A percentile compares a stretch with the other conserved stretches of the same genome.
Evolutionary conservation across 2,797 vertebrate genomes (phyloP).

Genomic region (Lateolabrax maculatus): DNA sequence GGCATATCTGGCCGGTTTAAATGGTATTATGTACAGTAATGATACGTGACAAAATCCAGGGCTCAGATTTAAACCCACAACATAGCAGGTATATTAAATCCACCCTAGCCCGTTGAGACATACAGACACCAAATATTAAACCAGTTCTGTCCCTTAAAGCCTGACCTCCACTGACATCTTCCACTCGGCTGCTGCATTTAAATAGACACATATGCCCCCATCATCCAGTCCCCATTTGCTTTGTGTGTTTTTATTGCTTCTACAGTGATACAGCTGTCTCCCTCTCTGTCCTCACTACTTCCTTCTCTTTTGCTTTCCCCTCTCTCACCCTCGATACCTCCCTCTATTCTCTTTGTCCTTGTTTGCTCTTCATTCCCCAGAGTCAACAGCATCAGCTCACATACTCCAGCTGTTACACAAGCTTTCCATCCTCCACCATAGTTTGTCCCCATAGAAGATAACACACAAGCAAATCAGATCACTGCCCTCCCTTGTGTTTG

Average conservation of each 20-base stretch:
- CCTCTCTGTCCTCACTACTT: slow-evolving; percentile 51
- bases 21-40: not conserved
- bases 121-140: slow-evolving; percentile 42
- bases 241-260: slow-evolving; percentile 71
- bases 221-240: slow-evolving; percentile 61
- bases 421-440: slow-evolving; percentile 34
- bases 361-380: slow-evolving; percentile 78
- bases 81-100: slow-evolving; percentile 26
- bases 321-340: slow-evolving; percentile 33
- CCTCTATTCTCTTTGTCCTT: slow-evolving; percentile 65
- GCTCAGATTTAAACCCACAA: slow-evolving; percentile 34
- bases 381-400: slow-evolving; percentile 75
- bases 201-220: slow-evolving; percentile 60
- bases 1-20: not conserved
- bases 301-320: slow-evolving; percentile 48
- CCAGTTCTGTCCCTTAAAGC: slow-evolving; percentile 24
- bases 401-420: slow-evolving; percentile 77
- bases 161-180: slow-evolving; percentile 53
- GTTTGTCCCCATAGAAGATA: slow-evolving; percentile 57
- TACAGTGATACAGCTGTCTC: slow-evolving; percentile 76
- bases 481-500: slow-evolving; percentile 64
- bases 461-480: slow-evolving; percentile 73
- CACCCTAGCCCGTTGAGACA: not conserved
- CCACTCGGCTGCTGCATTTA: slow-evolving; percentile 49
- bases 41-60: slow-evolving; percentile 22